Percentiles rank a stretch among this genome's conserved stretches.
phyloP scores from a whole-genome alignment of 2,113 vertebrate species.

The Narcine bancroftii region DNA sequence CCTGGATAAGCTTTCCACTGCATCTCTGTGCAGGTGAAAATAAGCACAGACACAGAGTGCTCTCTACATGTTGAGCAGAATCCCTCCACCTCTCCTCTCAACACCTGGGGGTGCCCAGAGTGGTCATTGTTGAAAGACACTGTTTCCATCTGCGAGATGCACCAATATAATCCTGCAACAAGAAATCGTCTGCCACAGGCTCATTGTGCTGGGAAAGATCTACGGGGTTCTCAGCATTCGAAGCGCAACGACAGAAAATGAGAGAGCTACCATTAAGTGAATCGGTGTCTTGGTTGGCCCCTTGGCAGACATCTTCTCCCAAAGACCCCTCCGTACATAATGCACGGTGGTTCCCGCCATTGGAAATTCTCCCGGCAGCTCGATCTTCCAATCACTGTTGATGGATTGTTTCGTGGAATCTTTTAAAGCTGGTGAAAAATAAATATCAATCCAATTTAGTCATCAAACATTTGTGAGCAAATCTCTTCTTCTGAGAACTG shows the following conservation, averaged over 20 bases:
- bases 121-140: neutral
- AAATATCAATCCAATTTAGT: conserved; percentile 37
- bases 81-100: too few relatives aligned
- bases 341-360: conserved; percentile 91
- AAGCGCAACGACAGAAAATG: conserved; percentile 39
- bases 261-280: conserved; percentile 82
- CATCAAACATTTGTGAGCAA: neutral
- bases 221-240: neutral
- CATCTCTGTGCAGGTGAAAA: too few relatives aligned
- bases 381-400: conserved; percentile 97
- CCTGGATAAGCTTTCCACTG: too few relatives aligned
- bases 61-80: too few relatives aligned
- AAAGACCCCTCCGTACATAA: conserved; percentile 89
- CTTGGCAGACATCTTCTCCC: conserved; percentile 98
- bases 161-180: neutral
- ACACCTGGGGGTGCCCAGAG: too few relatives aligned
- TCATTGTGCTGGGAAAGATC: neutral
- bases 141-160: neutral
- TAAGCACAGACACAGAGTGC: too few relatives aligned
- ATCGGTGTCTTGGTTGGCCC: conserved; percentile 89
- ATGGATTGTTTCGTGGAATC: conserved; percentile 88
- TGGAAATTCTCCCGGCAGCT: conserved; percentile 93
- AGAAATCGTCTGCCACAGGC: neutral
- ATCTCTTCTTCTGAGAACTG: neutral
- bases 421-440: conserved; percentile 70